Evolutionary conservation across 1,140 invertebrate genomes (phyloP).

Genomic region (Tenebrio molitor): DNA sequence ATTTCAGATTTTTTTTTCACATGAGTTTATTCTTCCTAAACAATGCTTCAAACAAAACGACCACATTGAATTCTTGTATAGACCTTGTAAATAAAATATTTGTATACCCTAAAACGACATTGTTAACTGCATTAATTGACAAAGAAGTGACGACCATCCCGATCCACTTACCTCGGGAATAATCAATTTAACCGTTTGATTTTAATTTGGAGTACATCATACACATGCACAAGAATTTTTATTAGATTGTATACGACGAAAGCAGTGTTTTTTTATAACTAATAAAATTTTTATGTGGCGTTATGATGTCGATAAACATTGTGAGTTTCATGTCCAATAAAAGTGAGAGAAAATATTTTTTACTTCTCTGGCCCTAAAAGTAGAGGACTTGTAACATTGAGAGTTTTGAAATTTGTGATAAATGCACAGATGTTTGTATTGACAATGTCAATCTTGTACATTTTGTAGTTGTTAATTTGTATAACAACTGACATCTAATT

Average conservation of each 20-base stretch:
- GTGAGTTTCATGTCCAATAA: constrained; percentile 26
- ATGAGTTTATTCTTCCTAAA: constrained; percentile 51
- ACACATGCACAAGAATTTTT: background rate
- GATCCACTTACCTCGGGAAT: background rate
- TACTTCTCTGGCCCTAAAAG: constrained; percentile 45
- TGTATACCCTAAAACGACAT: constrained; percentile 45
- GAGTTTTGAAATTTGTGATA: constrained; percentile 58
- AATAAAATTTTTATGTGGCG: background rate
- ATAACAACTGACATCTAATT: constrained; percentile 61
- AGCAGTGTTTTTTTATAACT: background rate
- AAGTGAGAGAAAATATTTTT: constrained; percentile 35
- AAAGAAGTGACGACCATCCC: constrained; percentile 5
- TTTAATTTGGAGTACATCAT: background rate
- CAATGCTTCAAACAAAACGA: constrained; percentile 47
- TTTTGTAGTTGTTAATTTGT: constrained; percentile 62
- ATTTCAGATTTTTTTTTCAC: constrained; percentile 16
- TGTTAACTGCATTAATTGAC: constrained; percentile 34
- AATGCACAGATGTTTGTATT: constrained; percentile 62
- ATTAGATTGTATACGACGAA: background rate
- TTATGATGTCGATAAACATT: background rate
- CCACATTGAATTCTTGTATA: constrained; percentile 48
- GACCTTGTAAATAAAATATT: constrained; percentile 52
- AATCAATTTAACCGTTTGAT: background rate
- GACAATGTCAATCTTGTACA: constrained; percentile 65
- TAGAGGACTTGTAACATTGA: constrained; percentile 40